Evolutionary conservation across 2,113 vertebrate genomes (phyloP).

Genomic region (Mobula hypostoma): DNA sequence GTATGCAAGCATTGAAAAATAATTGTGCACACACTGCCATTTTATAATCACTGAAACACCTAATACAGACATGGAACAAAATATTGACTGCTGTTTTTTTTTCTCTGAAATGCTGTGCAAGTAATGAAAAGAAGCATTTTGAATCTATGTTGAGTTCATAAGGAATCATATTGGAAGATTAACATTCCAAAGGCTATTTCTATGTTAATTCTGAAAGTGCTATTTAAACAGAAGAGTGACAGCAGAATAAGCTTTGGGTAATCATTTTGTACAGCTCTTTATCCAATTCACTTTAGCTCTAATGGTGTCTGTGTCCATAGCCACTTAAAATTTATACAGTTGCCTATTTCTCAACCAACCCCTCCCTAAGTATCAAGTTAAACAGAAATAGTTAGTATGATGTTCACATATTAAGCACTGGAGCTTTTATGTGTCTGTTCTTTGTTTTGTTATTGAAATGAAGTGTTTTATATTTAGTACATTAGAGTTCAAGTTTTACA

Average conservation of each 20-base stretch:
- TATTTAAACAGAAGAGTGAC: conserved; percentile 37
- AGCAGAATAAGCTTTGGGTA: conserved; percentile 36
- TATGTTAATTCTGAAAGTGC: conserved; percentile 36
- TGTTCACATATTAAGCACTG: not conserved
- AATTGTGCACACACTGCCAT: not conserved
- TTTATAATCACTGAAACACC: not conserved
- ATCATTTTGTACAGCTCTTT: conserved; percentile 38
- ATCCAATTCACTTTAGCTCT: conserved; percentile 32
- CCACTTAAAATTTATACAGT: conserved; percentile 2
- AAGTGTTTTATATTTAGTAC: not conserved
- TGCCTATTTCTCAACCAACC: not conserved
- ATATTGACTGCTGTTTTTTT: not conserved
- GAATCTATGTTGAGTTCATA: conserved; percentile 36
- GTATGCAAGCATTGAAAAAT: not conserved
- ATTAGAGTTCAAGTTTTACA: not conserved
- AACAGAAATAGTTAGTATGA: not conserved
- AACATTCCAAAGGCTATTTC: conserved; percentile 36
- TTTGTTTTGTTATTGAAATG: not conserved
- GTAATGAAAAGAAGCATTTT: conserved; percentile 37
- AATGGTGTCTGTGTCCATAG: conserved; percentile 30
- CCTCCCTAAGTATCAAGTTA: conserved; percentile 7
- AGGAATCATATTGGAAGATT: conserved; percentile 36
- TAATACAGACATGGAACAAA: not conserved
- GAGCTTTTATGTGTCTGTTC: not conserved
- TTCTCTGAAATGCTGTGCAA: not conserved